These are phyloP conservation scores for Pyrocoelia pectoralis DNA, from an alignment of 2,888 invertebrate species.

Conservation along the genomic window DNA sequence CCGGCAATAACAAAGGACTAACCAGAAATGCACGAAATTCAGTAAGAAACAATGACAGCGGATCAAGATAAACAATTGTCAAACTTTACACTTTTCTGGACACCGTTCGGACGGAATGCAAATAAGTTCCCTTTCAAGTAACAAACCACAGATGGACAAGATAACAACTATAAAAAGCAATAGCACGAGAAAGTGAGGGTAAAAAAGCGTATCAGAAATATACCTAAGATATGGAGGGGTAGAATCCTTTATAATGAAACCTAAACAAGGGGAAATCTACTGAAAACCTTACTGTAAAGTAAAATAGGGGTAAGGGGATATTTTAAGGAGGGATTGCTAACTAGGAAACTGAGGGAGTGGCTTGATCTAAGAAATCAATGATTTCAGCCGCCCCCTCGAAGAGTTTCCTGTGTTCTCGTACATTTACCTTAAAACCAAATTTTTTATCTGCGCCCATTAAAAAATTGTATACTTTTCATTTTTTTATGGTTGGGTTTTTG, in stretches of 20 bases:
- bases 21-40: not conserved
- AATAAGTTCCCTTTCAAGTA: not conserved
- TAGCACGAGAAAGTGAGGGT: conserved; percentile 13
- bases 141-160: not conserved
- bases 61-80: not conserved
- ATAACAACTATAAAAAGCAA: not conserved
- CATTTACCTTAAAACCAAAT: conserved; percentile 32
- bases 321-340: conserved; percentile 50
- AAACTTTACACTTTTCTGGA: not conserved
- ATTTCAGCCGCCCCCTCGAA: conserved; percentile 44
- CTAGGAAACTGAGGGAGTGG: conserved; percentile 51
- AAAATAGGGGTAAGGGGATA: conserved; percentile 40
- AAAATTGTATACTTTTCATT: not conserved
- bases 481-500: not conserved
- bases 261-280: conserved; percentile 35
- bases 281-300: conserved; percentile 37
- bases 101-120: not conserved
- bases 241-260: conserved; percentile 32
- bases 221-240: conserved; percentile 37
- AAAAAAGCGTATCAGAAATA: conserved; percentile 38
- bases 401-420: conserved; percentile 35
- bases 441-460: conserved; percentile 15
- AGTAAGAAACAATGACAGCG: conserved; percentile 7
- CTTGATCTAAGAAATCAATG: conserved; percentile 58
- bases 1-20: not conserved